Evolutionary conservation across 2,888 invertebrate species (phyloP).

Genomic region (Pyrochroa serraticornis): DNA sequence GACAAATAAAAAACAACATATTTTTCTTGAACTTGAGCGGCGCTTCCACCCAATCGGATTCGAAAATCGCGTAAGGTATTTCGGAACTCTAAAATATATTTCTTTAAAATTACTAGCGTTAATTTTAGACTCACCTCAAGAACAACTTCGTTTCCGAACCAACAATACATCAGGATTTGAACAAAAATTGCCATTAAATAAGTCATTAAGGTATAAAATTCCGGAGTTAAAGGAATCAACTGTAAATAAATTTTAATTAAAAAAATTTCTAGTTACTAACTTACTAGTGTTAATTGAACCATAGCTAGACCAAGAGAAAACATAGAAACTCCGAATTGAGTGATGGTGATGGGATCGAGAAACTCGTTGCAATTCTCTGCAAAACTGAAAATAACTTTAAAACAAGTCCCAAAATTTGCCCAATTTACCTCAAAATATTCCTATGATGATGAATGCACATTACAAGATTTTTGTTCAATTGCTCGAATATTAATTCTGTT

Average conservation of each 20-base stretch:
- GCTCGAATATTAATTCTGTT: background rate
- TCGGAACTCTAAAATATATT: constrained; percentile 19
- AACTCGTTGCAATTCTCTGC: constrained; percentile 19
- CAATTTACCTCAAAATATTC: constrained; percentile 4
- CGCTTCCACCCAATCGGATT: constrained; percentile 17
- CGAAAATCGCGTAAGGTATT: constrained; percentile 18
- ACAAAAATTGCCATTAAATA: constrained; percentile 2
- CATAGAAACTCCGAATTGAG: constrained; percentile 16
- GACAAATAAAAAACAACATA: constrained; percentile 16
- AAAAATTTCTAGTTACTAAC: background rate
- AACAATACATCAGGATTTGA: constrained; percentile 15
- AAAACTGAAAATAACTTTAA: constrained; percentile 12
- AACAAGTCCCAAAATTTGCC: background rate
- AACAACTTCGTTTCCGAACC: constrained; percentile 18
- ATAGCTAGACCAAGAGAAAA: constrained; percentile 19
- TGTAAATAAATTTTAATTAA: background rate
- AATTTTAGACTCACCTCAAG: constrained; percentile 7
- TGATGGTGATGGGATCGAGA: constrained; percentile 16
- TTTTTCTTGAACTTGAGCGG: constrained; percentile 16
- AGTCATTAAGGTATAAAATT: constrained; percentile 4
- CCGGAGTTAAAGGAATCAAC: constrained; percentile 5
- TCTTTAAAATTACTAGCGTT: background rate
- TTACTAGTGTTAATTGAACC: constrained; percentile 24
- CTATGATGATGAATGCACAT: constrained; percentile 10
- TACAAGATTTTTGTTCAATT: constrained; percentile 1